Base-by-base conservation (phyloP, 2,888 invertebrate species). In the Tinea semifulvella region DNA sequence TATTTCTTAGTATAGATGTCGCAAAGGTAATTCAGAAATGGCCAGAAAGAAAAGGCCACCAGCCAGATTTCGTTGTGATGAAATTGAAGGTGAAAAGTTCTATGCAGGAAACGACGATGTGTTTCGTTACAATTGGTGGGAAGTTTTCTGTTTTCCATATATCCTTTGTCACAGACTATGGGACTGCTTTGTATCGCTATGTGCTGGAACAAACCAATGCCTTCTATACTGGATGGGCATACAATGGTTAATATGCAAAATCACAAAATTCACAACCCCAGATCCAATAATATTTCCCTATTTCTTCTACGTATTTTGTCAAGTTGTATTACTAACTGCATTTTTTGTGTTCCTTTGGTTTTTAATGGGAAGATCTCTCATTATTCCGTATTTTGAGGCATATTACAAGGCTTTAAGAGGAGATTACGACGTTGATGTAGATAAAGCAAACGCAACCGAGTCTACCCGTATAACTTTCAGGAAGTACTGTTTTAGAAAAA, bases 171-270 rank as follows among this genome's bases (percentile, higher is more conserved):
- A 63, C 0, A 56, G 68, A 36, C 39, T 73, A 17, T 74, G 68
- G 66, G 67, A 68, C 8, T 69, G 63, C 46, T 71, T 61, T 25
- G 50, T 65, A 0, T 55, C 68, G 0, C 39, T 76, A 16, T 75
- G 69, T 43, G 56, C 69, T 0, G 71, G 75, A 0, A 64, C 72
- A 2, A 76, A 76, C 47, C 67, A 69, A 50, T 74, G 70, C 38
- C 55, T 77, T 0, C 54, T 75, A 0, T 72, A 73, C 43, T 77
- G 73, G 71, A 61, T 77, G 61, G 52, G 67, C 46, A 62, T 75
- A 40, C 75, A 77, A 47, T 79, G 75, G 73, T 19, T 70, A 0
- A 60, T 72, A 1, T 76, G 76, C 50, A 77, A 74, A 57, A 63
- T 75, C 2, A 66, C 68, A 1, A 58, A 54, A 48, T 31, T 68